Evolutionary conservation across 2,888 invertebrate species (phyloP).

Genomic region (Stegophylla sp.): DNA sequence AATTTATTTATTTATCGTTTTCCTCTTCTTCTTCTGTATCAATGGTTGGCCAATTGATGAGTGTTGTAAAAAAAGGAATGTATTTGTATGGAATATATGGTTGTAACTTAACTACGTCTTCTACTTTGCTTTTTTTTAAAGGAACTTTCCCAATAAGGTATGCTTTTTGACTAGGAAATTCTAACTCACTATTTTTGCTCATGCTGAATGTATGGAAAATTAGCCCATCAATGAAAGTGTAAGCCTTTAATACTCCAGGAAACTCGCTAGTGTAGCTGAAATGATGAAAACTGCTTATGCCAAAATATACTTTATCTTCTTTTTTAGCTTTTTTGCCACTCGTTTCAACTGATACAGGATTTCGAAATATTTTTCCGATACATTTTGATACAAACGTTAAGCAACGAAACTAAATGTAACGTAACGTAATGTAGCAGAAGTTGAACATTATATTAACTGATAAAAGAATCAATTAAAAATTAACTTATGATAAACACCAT

Average conservation of each 20-base stretch:
- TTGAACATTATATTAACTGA: neutral
- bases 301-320: neutral
- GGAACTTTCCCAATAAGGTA: neutral
- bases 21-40: neutral
- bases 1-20: no score
- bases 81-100: neutral
- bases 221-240: neutral
- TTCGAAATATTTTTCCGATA: neutral
- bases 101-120: neutral
- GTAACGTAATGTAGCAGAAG: neutral
- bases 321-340: neutral
- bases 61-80: neutral
- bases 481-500: neutral
- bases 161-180: neutral
- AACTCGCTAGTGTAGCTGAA: neutral
- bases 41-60: neutral
- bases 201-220: neutral
- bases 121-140: neutral
- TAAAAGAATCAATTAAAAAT: neutral
- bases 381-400: no score
- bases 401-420: no score
- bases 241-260: conserved; percentile 11
- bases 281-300: neutral
- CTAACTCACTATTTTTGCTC: neutral
- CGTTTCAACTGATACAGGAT: neutral